phyloP scores from a whole-genome alignment of 2,113 vertebrate genomes.

The Climacteris rufus region DNA sequence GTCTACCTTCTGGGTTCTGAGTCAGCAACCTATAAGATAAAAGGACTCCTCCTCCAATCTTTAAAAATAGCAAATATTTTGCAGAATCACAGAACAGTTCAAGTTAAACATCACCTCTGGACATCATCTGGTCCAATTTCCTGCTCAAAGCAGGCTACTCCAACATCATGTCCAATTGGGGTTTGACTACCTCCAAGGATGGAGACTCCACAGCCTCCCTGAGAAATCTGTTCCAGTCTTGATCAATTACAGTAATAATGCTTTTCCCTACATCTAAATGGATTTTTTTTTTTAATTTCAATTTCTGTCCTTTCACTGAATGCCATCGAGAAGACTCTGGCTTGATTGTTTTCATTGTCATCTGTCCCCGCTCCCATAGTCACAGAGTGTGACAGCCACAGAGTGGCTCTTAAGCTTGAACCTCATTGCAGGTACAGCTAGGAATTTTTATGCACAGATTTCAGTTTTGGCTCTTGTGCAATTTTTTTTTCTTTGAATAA shows the following conservation, averaged over 20 bases:
- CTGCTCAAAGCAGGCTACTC: background rate
- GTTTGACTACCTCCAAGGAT: background rate
- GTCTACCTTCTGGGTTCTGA: background rate
- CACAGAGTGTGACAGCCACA: background rate
- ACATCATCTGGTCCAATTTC: background rate
- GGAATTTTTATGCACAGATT: background rate
- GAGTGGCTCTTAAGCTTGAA: background rate
- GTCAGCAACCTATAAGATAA: background rate
- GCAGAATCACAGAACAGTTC: background rate
- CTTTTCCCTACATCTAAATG: background rate
- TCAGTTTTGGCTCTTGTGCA: background rate
- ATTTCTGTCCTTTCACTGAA: background rate
- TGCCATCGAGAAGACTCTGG: background rate
- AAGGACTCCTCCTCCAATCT: background rate
- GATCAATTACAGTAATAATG: background rate
- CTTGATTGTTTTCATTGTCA: background rate
- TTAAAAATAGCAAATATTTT: background rate
- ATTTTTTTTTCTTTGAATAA: accelerated
- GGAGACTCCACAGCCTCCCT: background rate
- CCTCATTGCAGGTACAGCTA: background rate
- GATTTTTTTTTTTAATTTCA: background rate
- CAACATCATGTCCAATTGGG: background rate
- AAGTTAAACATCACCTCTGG: background rate
- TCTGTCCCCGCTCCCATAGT: accelerated
- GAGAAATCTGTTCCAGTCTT: background rate